phyloP scores from a whole-genome alignment of 2,797 vertebrate species.

The Paguma larvata region DNA sequence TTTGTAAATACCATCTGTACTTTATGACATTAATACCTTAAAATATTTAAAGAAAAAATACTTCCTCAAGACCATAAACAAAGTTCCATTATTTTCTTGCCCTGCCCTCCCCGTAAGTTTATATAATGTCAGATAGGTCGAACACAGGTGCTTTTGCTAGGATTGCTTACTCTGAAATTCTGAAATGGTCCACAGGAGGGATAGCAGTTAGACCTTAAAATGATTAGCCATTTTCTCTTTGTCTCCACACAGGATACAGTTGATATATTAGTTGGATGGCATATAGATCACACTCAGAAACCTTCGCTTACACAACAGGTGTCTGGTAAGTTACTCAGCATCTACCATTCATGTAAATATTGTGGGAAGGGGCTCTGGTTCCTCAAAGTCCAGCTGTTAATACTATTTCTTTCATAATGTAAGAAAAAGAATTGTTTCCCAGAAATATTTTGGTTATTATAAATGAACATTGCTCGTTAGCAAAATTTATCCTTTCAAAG shows the following conservation, averaged over 20 bases:
- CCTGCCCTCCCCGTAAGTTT: neutral
- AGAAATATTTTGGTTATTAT: neutral
- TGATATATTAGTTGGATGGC: conserved; percentile 99
- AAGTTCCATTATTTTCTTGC: neutral
- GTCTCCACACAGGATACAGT: conserved; percentile 95
- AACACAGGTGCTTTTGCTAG: conserved; percentile 28
- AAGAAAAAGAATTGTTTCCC: conserved; percentile 32
- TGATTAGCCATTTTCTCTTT: conserved; percentile 64
- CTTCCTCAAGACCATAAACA: neutral
- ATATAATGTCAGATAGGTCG: neutral
- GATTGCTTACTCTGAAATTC: conserved; percentile 34
- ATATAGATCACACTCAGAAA: conserved; percentile 99
- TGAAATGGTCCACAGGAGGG: neutral
- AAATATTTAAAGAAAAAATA: conserved; percentile 38
- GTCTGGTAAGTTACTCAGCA: conserved; percentile 92
- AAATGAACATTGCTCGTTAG: conserved; percentile 37
- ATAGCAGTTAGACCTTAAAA: conserved; percentile 33
- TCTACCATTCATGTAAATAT: neutral
- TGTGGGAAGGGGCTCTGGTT: neutral
- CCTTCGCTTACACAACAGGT: conserved; percentile 96
- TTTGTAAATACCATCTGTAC: neutral
- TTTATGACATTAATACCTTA: conserved; percentile 19
- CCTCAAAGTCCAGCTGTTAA: neutral
- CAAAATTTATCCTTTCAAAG: conserved; percentile 23
- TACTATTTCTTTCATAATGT: neutral